Conservation (phyloP, 1,140 invertebrate genomes). For the Bombus confusus region DNA sequence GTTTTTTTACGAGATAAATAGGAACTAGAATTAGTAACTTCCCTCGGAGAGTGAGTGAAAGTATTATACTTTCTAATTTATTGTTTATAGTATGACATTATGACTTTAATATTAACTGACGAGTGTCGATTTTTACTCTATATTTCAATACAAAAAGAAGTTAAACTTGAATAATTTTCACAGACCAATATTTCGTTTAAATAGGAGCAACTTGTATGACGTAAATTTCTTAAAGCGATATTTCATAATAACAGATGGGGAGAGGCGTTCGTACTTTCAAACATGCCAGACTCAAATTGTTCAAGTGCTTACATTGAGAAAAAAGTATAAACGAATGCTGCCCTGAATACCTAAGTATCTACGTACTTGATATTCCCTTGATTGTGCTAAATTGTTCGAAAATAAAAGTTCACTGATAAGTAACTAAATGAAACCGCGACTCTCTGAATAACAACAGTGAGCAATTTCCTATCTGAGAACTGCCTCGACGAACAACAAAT, state of each 20-base stretch:
- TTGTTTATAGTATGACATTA: not conserved
- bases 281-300: not conserved
- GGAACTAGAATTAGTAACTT: not conserved
- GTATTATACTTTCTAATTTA: not conserved
- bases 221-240: not conserved
- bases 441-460: not conserved
- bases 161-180: not conserved
- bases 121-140: not conserved
- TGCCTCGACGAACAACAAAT: no score
- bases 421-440: not conserved
- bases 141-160: not conserved
- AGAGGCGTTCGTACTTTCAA: not conserved
- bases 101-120: not conserved
- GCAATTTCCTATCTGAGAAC: not conserved
- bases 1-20: not conserved
- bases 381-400: not conserved
- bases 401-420: not conserved
- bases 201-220: not conserved
- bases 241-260: no score
- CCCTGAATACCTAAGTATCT: no score
- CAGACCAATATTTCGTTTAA: not conserved
- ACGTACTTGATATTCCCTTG: not conserved
- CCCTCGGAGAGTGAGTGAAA: not conserved
- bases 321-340: not conserved
- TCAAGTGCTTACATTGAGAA: not conserved